Evolutionary conservation across 2,113 vertebrate genomes (phyloP).

Genomic region (Mobula hypostoma): DNA sequence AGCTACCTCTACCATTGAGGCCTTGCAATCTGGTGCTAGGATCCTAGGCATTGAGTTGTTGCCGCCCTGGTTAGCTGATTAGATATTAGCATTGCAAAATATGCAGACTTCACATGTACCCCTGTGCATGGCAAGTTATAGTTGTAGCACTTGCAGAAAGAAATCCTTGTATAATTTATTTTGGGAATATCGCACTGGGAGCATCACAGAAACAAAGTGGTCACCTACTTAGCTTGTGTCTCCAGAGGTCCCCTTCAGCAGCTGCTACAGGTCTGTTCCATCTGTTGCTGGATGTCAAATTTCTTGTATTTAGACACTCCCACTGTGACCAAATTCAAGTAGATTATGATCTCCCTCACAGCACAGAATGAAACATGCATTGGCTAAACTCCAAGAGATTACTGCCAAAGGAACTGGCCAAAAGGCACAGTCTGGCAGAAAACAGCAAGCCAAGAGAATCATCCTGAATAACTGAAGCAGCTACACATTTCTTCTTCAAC

Average conservation of each 20-base stretch:
- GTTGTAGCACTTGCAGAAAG: background rate
- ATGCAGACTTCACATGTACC: too few species aligned
- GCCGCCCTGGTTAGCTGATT: too few species aligned
- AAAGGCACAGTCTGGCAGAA: background rate
- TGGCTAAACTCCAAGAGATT: background rate
- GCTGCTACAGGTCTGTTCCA: background rate
- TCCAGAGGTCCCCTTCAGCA: background rate
- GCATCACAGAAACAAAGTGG: background rate
- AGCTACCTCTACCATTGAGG: too few species aligned
- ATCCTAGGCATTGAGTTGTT: too few species aligned
- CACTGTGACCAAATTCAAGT: background rate
- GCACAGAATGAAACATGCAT: background rate
- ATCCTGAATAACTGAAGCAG: background rate
- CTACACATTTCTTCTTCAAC: background rate
- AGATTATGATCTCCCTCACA: background rate
- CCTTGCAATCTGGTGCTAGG: too few species aligned
- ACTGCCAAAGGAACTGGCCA: background rate
- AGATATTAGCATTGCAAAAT: too few species aligned
- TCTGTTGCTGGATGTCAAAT: background rate
- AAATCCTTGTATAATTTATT: background rate
- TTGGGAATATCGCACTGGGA: background rate
- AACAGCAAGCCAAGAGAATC: background rate
- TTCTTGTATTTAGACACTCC: background rate
- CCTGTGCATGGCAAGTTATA: too few species aligned
- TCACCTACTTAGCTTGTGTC: background rate